Percentiles rank a stretch among this genome's conserved stretches.
phyloP scores from a whole-genome alignment of 2,113 vertebrate species.

The Catharus minimus region DNA sequence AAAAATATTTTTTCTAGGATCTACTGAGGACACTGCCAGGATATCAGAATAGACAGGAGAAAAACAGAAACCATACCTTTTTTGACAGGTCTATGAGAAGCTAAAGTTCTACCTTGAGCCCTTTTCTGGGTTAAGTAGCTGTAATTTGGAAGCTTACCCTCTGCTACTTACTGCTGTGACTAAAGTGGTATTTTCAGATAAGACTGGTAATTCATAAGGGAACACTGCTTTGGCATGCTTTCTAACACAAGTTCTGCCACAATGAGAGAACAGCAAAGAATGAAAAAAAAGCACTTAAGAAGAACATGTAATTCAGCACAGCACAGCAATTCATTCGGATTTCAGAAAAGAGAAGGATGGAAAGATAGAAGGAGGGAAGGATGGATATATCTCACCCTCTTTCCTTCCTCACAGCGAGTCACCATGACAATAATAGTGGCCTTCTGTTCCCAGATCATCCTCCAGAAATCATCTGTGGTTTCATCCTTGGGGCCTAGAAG shows the following conservation, averaged over 20 bases:
- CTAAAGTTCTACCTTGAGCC: not conserved
- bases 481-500: slow-evolving; percentile 91
- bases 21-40: not conserved
- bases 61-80: not conserved
- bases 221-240: not conserved
- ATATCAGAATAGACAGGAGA: not conserved
- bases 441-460: slow-evolving; percentile 98
- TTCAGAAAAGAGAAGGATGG: not conserved
- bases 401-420: slow-evolving; percentile 95
- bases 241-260: not conserved
- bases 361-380: not conserved
- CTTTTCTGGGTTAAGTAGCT: not conserved
- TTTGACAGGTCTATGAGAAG: not conserved
- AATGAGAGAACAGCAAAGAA: not conserved
- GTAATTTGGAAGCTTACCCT: not conserved
- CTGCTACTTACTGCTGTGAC: not conserved
- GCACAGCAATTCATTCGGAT: not conserved
- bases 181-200: not conserved
- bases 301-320: not conserved
- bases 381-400: slow-evolving; percentile 76
- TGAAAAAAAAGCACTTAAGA: not conserved
- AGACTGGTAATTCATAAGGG: not conserved
- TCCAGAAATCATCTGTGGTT: slow-evolving; percentile 93
- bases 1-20: not conserved
- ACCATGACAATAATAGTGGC: slow-evolving; percentile 97